These are phyloP conservation scores for Euspilapteryx auroguttella DNA, from an alignment of 2,888 invertebrate genomes.

Conservation along the genomic window DNA sequence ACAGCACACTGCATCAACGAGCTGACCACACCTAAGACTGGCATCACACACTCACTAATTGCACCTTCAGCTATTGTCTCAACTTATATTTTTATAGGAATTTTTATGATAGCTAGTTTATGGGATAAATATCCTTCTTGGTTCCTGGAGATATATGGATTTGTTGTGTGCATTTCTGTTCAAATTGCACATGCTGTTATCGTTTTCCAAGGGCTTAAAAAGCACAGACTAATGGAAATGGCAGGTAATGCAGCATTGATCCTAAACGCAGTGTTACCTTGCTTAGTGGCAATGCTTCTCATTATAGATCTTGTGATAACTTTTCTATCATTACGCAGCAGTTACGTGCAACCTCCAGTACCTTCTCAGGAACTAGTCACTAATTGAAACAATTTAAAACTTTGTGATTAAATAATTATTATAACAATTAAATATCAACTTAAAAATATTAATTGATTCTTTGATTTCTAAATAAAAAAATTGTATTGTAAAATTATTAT, in stretches of 20 bases:
- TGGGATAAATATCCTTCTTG: conserved; percentile 15
- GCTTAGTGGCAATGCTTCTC: conserved; percentile 22
- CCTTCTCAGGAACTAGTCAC: too few species aligned
- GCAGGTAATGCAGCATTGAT: conserved; percentile 14
- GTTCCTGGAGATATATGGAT: conserved; percentile 26
- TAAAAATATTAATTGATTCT: too few species aligned
- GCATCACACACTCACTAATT: conserved; percentile 23
- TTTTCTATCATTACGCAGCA: conserved; percentile 18
- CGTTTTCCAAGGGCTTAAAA: conserved; percentile 18
- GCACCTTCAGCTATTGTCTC: conserved; percentile 27
- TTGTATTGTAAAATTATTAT: too few species aligned
- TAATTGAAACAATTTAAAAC: too few species aligned
- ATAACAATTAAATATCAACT: too few species aligned
- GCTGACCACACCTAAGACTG: conserved; percentile 18
- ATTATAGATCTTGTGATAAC: conserved; percentile 24
- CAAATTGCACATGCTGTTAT: conserved; percentile 19
- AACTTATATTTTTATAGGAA: conserved; percentile 22
- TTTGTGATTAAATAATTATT: too few species aligned
- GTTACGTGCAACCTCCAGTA: conserved; percentile 8
- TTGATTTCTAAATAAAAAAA: too few species aligned
- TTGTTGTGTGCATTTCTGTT: conserved; percentile 18
- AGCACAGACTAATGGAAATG: conserved; percentile 1
- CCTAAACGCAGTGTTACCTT: conserved; percentile 30
- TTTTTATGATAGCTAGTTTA: conserved; percentile 16
- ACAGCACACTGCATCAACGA: conserved; percentile 35